Percentiles rank a stretch among this genome's conserved stretches.
These are phyloP conservation scores for Nomada fucata DNA, from an alignment of 2,888 invertebrate genomes.

Conservation along the genomic window DNA sequence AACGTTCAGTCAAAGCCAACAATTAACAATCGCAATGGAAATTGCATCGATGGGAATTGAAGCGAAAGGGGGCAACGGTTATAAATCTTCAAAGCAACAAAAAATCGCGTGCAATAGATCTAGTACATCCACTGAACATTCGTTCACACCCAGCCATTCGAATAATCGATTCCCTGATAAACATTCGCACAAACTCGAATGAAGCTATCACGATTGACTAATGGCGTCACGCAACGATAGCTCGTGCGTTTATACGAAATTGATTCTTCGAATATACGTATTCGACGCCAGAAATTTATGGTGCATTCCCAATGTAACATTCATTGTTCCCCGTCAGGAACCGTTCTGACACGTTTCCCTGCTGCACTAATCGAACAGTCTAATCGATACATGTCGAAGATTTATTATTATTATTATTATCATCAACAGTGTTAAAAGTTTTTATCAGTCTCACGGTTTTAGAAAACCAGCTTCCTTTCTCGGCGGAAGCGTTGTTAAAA, in stretches of 20 bases:
- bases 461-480: too few species aligned
- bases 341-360: too few species aligned
- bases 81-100: too few species aligned
- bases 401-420: slow-evolving; percentile 2
- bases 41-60: too few species aligned
- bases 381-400: not conserved
- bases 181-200: slow-evolving; percentile 1
- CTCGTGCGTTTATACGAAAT: slow-evolving; percentile 22
- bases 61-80: too few species aligned
- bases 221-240: slow-evolving; percentile 2
- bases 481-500: too few species aligned
- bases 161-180: not conserved
- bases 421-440: too few species aligned
- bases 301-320: not conserved
- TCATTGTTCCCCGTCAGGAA: not conserved
- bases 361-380: too few species aligned
- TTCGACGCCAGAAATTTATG: slow-evolving; percentile 2
- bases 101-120: not conserved
- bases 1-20: too few species aligned
- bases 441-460: too few species aligned
- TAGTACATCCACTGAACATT: not conserved
- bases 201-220: slow-evolving; percentile 5
- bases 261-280: not conserved
- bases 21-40: too few species aligned
- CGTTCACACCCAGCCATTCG: not conserved